These are phyloP conservation scores for Diaprepes abbreviatus DNA, from an alignment of 2,888 invertebrate genomes.

Conservation along the genomic window DNA sequence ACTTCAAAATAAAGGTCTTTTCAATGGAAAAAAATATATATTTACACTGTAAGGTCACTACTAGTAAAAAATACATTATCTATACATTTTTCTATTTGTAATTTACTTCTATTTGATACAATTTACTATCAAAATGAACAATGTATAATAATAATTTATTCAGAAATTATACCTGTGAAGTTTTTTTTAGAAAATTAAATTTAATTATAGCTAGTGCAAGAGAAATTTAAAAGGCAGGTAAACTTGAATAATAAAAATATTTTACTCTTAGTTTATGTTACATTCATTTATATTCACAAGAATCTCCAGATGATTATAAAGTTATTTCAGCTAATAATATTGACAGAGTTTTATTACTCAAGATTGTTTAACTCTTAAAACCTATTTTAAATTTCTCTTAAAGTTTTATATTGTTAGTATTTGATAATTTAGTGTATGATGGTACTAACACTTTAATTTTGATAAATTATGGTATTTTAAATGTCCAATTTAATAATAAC, in stretches of 20 bases:
- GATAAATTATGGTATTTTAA: conserved; percentile 22
- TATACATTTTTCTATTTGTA: conserved; percentile 11
- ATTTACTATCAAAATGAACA: not conserved
- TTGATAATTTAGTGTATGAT: conserved; percentile 25
- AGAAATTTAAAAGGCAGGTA: conserved; percentile 11
- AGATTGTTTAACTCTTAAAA: not conserved
- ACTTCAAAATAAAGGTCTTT: conserved; percentile 14
- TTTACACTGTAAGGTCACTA: conserved; percentile 17
- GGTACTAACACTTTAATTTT: conserved; percentile 36
- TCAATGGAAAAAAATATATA: conserved; percentile 16
- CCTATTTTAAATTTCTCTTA: conserved; percentile 16
- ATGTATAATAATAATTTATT: conserved; percentile 7
- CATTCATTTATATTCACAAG: not conserved
- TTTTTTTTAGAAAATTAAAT: not conserved
- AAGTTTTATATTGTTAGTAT: not conserved
- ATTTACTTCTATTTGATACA: conserved; percentile 12
- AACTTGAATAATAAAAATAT: not conserved
- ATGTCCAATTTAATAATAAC: conserved; percentile 37
- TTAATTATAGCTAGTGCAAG: not conserved
- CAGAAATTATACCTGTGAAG: not conserved
- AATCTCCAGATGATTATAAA: not conserved
- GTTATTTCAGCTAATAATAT: not conserved
- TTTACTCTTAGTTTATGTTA: not conserved
- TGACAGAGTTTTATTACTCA: not conserved
- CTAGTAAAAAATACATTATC: conserved; percentile 14